Percentiles rank a stretch among this genome's conserved stretches.
phyloP scores from a whole-genome alignment of 2,888 invertebrate species.

The Phasia obesa region DNA sequence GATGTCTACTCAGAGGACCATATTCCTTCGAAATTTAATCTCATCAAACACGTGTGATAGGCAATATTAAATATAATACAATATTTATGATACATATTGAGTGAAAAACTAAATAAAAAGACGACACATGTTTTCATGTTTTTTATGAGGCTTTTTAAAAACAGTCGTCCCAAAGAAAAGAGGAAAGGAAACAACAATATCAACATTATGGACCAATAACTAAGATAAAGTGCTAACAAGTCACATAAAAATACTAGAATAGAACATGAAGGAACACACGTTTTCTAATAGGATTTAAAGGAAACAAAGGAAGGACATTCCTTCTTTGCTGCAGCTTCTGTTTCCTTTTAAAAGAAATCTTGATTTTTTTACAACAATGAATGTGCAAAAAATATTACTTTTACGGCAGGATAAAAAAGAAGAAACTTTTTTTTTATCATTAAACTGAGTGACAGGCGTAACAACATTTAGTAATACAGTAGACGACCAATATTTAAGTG shows the following conservation, averaged over 20 bases:
- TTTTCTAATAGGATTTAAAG: constrained; percentile 73
- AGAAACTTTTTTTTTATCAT: constrained; percentile 52
- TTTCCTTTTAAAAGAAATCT: constrained; percentile 46
- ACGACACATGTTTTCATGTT: constrained; percentile 54
- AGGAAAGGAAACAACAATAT: constrained; percentile 27
- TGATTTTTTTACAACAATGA: constrained; percentile 66
- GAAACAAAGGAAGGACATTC: constrained; percentile 55
- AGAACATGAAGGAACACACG: constrained; percentile 70
- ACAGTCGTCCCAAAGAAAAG: background rate
- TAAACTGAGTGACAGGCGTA: constrained; percentile 65
- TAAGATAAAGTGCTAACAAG: constrained; percentile 69
- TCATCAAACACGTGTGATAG: constrained; percentile 69
- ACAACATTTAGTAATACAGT: constrained; percentile 19
- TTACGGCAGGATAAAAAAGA: constrained; percentile 34
- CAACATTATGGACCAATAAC: constrained; percentile 66
- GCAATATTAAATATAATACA: constrained; percentile 50
- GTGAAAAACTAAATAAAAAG: background rate
- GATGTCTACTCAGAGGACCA: constrained; percentile 42
- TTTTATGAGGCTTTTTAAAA: constrained; percentile 39
- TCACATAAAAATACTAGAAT: constrained; percentile 44
- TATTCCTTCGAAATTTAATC: constrained; percentile 49
- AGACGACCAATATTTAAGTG: constrained; percentile 1
- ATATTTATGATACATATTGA: constrained; percentile 41
- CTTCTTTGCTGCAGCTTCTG: constrained; percentile 6
- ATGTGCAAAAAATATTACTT: constrained; percentile 68